phyloP scores from a whole-genome alignment of 1,140 invertebrate genomes.

The Ruditapes philippinarum region DNA sequence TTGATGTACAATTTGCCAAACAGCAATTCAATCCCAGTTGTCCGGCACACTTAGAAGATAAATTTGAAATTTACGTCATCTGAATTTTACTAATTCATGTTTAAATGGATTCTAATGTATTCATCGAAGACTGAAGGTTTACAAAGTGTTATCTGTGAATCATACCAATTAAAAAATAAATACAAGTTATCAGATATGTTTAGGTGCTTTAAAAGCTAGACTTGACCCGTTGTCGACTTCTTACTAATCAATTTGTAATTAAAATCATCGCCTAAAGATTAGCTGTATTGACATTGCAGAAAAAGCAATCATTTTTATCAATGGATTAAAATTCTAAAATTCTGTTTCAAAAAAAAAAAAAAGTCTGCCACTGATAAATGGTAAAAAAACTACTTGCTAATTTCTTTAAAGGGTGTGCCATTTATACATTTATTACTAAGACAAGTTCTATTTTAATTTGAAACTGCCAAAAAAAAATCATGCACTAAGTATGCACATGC shows the following conservation, averaged over 20 bases:
- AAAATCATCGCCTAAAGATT: constrained; percentile 25
- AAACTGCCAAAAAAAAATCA: no score
- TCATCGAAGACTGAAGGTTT: background rate
- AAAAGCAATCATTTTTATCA: background rate
- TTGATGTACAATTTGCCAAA: constrained; percentile 44
- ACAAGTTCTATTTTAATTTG: no score
- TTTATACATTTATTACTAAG: no score
- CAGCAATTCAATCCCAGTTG: constrained; percentile 12
- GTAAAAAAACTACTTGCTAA: background rate
- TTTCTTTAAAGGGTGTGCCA: no score
- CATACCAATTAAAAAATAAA: constrained; percentile 53
- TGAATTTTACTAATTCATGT: constrained; percentile 50
- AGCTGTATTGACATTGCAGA: constrained; percentile 25
- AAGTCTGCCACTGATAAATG: background rate
- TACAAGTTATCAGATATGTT: constrained; percentile 28
- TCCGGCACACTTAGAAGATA: background rate
- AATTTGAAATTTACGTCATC: constrained; percentile 47
- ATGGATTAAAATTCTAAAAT: background rate
- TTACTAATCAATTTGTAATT: constrained; percentile 51
- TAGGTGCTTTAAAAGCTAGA: constrained; percentile 10
- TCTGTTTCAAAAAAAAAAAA: background rate
- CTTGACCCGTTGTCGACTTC: background rate
- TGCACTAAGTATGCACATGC: no score
- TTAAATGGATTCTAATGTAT: constrained; percentile 42
- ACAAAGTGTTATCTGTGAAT: background rate